Evolutionary conservation across 2,797 vertebrate genomes (phyloP).

Genomic region (Apogon hyalosoma): DNA sequence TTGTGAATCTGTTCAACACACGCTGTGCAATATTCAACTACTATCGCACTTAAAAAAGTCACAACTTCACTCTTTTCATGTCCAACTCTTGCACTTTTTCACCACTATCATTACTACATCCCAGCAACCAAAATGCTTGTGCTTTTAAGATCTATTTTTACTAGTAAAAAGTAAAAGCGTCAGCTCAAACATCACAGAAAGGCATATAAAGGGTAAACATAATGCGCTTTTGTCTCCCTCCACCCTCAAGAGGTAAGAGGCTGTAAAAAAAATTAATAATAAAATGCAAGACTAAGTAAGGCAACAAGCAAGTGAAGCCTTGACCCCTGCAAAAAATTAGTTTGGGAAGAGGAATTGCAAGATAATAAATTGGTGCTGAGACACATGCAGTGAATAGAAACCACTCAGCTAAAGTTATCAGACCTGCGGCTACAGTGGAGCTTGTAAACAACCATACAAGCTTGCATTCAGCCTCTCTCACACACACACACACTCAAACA

Average conservation of each 20-base stretch:
- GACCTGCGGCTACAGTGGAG: slow-evolving; percentile 55
- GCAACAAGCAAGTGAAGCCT: slow-evolving; percentile 57
- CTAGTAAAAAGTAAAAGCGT: slow-evolving; percentile 30
- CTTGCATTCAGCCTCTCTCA: slow-evolving; percentile 51
- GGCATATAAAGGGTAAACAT: slow-evolving; percentile 51
- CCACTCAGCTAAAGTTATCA: slow-evolving; percentile 68
- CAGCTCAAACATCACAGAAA: slow-evolving; percentile 53
- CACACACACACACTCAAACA: slow-evolving; percentile 54
- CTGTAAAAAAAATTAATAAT: slow-evolving; percentile 44
- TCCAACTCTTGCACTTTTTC: slow-evolving; percentile 41
- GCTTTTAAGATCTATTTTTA: slow-evolving; percentile 25
- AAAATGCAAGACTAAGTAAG: slow-evolving; percentile 56
- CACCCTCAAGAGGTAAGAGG: slow-evolving; percentile 54
- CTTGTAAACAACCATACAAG: slow-evolving; percentile 72
- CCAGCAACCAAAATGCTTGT: slow-evolving; percentile 2
- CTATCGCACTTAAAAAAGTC: slow-evolving; percentile 5
- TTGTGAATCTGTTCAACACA: slow-evolving; percentile 22
- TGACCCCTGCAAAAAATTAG: slow-evolving; percentile 30
- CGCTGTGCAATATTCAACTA: slow-evolving; percentile 14
- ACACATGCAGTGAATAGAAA: slow-evolving; percentile 43
- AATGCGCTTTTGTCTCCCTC: slow-evolving; percentile 61
- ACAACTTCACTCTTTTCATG: slow-evolving; percentile 9
- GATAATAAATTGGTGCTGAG: slow-evolving; percentile 32
- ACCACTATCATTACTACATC: slow-evolving; percentile 16
- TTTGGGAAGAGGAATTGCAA: slow-evolving; percentile 40